These are phyloP conservation scores for Leucophora obtusa DNA, from an alignment of 2,888 invertebrate genomes.

Conservation along the genomic window DNA sequence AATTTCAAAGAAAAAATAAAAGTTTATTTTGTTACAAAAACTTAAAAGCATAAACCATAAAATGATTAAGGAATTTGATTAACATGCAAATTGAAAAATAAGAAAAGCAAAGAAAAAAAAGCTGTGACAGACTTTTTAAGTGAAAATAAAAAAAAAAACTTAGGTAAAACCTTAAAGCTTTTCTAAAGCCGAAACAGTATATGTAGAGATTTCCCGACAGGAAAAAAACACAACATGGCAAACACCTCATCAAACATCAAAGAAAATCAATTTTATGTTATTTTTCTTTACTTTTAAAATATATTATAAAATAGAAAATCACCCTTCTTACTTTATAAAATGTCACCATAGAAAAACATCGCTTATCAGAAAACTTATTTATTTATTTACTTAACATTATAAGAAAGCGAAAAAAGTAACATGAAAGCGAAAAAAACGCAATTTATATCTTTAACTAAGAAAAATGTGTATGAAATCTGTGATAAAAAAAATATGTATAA, in stretches of 20 bases:
- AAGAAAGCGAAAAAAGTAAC: conserved; percentile 17
- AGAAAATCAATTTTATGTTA: conserved; percentile 68
- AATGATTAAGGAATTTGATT: conserved; percentile 74
- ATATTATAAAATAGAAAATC: conserved; percentile 30
- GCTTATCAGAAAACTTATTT: conserved; percentile 64
- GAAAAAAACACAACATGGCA: conserved; percentile 72
- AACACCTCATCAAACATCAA: conserved; percentile 74
- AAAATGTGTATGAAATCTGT: conserved; percentile 57
- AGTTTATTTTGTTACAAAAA: conserved; percentile 24
- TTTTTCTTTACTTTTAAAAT: conserved; percentile 27
- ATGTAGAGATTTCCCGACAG: neutral
- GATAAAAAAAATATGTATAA: conserved; percentile 48
- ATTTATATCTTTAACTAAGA: conserved; percentile 58
- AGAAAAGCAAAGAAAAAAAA: conserved; percentile 41
- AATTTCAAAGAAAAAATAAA: neutral
- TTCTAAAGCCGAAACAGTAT: neutral
- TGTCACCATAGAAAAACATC: conserved; percentile 42
- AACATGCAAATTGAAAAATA: conserved; percentile 73
- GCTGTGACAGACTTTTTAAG: conserved; percentile 11
- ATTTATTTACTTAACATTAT: conserved; percentile 61
- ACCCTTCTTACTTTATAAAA: conserved; percentile 30
- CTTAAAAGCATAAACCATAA: conserved; percentile 67
- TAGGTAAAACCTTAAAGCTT: conserved; percentile 16
- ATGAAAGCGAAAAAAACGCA: conserved; percentile 46
- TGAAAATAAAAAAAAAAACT: neutral